A percentile compares a stretch with the other conserved stretches of the same genome.
Evolutionary conservation across 2,797 vertebrate genomes (phyloP).

Genomic region (Leuciscus waleckii): DNA sequence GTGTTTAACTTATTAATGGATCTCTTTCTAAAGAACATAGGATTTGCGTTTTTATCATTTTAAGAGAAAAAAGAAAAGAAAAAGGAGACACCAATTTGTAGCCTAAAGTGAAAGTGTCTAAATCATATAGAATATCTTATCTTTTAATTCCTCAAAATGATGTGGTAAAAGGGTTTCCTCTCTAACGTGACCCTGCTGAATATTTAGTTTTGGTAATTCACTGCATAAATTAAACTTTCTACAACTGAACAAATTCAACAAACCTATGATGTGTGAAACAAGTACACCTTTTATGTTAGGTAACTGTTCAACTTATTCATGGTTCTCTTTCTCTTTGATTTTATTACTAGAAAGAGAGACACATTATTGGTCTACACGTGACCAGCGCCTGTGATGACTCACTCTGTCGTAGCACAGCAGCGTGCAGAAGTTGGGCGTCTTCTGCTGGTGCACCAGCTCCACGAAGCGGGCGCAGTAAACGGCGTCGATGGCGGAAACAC

Average conservation of each 20-base stretch:
- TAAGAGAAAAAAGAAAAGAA: neutral
- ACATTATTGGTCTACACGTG: too few species aligned
- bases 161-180: neutral
- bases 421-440: constrained; percentile 98
- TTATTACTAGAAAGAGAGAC: too few species aligned
- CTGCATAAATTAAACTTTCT: too few species aligned
- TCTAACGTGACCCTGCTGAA: neutral
- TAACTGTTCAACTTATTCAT: too few species aligned
- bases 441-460: constrained; percentile 97
- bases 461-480: constrained; percentile 98
- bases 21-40: neutral
- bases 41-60: neutral
- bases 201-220: neutral
- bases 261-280: too few species aligned
- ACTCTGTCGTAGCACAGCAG: constrained; percentile 97
- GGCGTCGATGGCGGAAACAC: constrained; percentile 98
- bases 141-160: neutral
- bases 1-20: too few species aligned
- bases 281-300: neutral
- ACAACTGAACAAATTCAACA: too few species aligned
- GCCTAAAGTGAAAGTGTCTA: neutral
- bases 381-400: constrained; percentile 67
- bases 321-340: too few species aligned
- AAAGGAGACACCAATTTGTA: too few species aligned
- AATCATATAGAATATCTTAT: neutral